phyloP scores from a whole-genome alignment of 2,113 vertebrate species.

The human region GRCh38 chr12:113312501-113313000 shows the following conservation, averaged over 20 bases:
- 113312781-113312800: background rate
- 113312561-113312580: background rate
- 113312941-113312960: too few species aligned
- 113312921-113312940: too few species aligned
- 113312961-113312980: too few species aligned
- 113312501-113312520: background rate
- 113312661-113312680: background rate
- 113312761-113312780: background rate
- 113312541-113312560: background rate
- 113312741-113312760: background rate
- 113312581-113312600: background rate
- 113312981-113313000: too few species aligned
- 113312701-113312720: background rate
- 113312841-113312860: background rate
- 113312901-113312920: too few species aligned
- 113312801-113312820: background rate
- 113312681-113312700: background rate
- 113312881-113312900: background rate
- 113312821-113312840: background rate
- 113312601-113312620: background rate
- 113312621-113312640: background rate
- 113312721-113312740: background rate
- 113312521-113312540: background rate
- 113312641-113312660: background rate
- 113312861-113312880: background rate